phyloP scores from a whole-genome alignment of 2,113 vertebrate genomes.

The Thamnophis sirtalis region DNA sequence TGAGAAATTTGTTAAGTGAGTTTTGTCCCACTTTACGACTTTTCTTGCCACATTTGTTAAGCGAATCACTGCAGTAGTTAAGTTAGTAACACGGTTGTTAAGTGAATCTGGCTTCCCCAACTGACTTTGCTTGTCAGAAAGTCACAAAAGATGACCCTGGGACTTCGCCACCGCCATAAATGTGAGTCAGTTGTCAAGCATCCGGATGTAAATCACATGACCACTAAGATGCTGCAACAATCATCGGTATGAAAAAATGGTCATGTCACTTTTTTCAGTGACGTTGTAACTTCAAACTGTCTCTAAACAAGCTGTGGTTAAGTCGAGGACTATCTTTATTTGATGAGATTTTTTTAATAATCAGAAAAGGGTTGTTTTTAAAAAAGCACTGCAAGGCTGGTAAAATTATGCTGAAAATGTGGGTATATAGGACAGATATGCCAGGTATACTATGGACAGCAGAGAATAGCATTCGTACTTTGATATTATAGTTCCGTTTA shows the following conservation, averaged over 20 bases:
- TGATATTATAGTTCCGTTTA: not conserved
- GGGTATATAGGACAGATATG: not conserved
- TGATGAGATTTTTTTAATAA: not conserved
- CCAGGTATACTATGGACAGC: not conserved
- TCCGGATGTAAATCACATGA: not conserved
- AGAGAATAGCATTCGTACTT: not conserved
- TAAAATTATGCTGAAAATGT: not conserved
- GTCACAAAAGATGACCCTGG: not conserved
- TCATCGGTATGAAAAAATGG: not conserved
- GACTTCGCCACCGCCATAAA: not conserved
- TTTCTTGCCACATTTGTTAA: not conserved
- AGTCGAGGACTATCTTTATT: not conserved
- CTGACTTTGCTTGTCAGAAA: not conserved
- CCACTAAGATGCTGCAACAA: not conserved
- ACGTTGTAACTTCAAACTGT: not conserved
- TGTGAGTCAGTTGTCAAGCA: not conserved
- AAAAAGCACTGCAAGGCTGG: not conserved
- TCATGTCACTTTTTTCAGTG: not conserved
- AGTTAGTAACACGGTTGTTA: not conserved
- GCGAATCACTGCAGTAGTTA: not conserved
- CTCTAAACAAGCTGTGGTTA: not conserved
- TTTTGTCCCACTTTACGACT: not conserved
- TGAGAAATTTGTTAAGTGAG: not conserved
- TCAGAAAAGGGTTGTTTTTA: fast-evolving
- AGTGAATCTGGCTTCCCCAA: not conserved